These are phyloP conservation scores for Megaustenia siamemsis DNA, from an alignment of 2,888 invertebrate genomes.

Conservation along the genomic window DNA sequence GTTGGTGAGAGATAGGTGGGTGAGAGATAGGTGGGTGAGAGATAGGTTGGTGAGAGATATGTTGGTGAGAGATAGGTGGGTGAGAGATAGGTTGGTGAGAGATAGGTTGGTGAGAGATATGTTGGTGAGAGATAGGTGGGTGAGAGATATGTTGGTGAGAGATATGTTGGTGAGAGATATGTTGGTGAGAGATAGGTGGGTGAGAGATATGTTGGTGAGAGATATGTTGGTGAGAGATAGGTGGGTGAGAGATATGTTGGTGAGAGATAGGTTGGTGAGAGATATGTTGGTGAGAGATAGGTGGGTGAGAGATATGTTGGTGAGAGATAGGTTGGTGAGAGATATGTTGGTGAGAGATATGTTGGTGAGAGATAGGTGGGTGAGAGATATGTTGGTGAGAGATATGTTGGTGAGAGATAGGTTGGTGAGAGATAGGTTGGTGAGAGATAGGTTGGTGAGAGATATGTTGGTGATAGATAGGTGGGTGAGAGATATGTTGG, in stretches of 20 bases:
- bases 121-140: background rate
- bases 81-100: background rate
- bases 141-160: background rate
- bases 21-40: too few species aligned
- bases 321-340: background rate
- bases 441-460: background rate
- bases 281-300: background rate
- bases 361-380: background rate
- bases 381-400: too few species aligned
- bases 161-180: background rate
- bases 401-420: too few species aligned
- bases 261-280: background rate
- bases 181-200: background rate
- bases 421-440: background rate
- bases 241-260: background rate
- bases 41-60: background rate
- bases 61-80: background rate
- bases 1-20: too few species aligned
- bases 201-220: background rate
- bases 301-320: background rate
- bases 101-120: background rate
- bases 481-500: conserved; percentile 12
- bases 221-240: background rate
- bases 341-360: background rate
- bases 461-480: background rate